Evolutionary conservation across 2,888 invertebrate species (phyloP).

Genomic region (Scaptomyza tumidula): DNA sequence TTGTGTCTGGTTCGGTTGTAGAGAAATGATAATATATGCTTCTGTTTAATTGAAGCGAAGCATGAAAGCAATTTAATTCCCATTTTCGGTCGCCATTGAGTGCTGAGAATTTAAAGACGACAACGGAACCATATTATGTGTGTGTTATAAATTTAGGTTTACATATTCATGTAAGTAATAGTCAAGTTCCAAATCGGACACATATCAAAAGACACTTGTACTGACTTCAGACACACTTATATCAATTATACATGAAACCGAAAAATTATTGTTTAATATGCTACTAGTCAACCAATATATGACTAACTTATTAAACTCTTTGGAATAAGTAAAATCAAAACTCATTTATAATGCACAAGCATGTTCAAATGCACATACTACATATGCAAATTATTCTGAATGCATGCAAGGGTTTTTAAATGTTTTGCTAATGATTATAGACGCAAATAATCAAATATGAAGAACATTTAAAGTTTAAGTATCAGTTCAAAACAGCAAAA

Average conservation of each 20-base stretch:
- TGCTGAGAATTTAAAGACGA: constrained; percentile 6
- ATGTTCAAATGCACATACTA: background rate
- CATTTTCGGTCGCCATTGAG: constrained; percentile 28
- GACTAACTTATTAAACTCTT: background rate
- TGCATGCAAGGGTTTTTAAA: background rate
- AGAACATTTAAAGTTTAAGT: background rate
- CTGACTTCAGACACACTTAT: too few relatives aligned
- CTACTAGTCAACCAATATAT: background rate
- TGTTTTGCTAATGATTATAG: constrained; percentile 6
- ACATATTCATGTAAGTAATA: background rate
- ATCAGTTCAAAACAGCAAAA: background rate
- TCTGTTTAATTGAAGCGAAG: constrained; percentile 41
- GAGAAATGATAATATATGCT: constrained; percentile 25
- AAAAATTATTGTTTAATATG: background rate
- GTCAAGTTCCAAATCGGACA: background rate
- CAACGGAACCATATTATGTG: constrained; percentile 6
- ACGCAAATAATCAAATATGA: constrained; percentile 7
- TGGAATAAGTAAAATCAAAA: background rate
- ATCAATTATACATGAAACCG: too few relatives aligned
- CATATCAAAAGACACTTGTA: background rate
- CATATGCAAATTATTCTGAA: background rate
- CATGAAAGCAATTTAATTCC: constrained; percentile 26
- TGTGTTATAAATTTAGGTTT: background rate
- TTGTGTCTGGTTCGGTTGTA: constrained; percentile 1
- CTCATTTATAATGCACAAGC: background rate